These are phyloP conservation scores for Brachyptera risi DNA, from an alignment of 2,888 invertebrate species.

Conservation along the genomic window DNA sequence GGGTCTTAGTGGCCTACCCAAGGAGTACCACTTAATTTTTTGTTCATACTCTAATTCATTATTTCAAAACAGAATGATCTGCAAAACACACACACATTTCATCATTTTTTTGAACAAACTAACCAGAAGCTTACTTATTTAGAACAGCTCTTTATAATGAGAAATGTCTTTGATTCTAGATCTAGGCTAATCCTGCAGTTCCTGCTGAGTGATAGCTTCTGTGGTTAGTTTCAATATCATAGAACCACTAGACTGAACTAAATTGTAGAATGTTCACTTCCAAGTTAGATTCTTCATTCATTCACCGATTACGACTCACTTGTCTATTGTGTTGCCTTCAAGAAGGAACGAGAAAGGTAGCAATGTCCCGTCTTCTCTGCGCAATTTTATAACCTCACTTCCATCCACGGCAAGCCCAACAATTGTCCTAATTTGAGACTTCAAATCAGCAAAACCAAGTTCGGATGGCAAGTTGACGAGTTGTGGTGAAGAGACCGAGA, in stretches of 20 bases:
- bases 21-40: no score
- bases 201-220: no score
- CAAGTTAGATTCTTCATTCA: no score
- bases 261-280: neutral
- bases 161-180: no score
- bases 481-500: neutral
- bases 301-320: neutral
- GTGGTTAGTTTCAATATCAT: neutral
- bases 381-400: conserved; percentile 7
- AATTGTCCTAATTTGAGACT: neutral
- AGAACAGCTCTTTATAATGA: no score
- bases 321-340: neutral
- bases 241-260: neutral
- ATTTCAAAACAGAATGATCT: no score
- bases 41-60: no score
- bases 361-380: neutral
- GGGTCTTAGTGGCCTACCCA: no score
- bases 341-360: conserved; percentile 9
- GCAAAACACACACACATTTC: no score
- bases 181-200: no score
- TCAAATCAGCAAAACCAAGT: neutral
- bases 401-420: conserved; percentile 4
- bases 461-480: neutral
- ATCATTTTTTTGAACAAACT: no score
- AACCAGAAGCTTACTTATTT: no score